Conservation (phyloP, 1,140 invertebrate genomes). For the Solenopsis fugax region DNA sequence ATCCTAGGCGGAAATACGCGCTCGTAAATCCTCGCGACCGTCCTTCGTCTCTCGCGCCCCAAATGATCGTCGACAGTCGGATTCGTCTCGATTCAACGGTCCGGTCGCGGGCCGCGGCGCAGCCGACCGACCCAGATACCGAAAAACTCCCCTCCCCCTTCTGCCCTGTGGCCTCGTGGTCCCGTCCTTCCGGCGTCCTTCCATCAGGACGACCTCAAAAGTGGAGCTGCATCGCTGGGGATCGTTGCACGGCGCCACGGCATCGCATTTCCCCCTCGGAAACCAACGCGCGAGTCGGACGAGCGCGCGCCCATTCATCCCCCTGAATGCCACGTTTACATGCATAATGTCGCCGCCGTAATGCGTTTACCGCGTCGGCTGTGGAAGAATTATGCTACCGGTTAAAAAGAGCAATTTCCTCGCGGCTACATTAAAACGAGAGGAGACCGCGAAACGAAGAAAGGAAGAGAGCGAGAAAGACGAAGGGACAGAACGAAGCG, state of each 20-base stretch:
- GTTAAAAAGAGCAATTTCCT: conserved; percentile 79
- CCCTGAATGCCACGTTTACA: conserved; percentile 77
- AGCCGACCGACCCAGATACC: conserved; percentile 27
- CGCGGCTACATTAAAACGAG: conserved; percentile 43
- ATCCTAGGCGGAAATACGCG: conserved; percentile 28
- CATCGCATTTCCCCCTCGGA: conserved; percentile 13
- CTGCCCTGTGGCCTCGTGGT: too few species aligned
- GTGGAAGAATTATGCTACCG: conserved; percentile 79
- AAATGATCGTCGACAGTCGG: conserved; percentile 31
- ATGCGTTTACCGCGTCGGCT: conserved; percentile 77
- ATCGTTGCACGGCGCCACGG: conserved; percentile 16
- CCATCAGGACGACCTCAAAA: neutral
- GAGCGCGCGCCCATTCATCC: conserved; percentile 74
- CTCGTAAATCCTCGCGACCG: conserved; percentile 14
- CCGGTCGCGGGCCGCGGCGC: too few species aligned
- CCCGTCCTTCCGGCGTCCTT: neutral
- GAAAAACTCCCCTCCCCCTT: neutral
- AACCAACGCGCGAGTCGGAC: conserved; percentile 65
- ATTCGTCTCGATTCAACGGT: conserved; percentile 61
- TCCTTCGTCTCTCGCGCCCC: neutral
- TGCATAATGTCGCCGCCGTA: conserved; percentile 75
- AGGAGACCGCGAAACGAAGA: neutral
- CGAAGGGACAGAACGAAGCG: conserved; percentile 1
- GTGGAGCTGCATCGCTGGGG: neutral
- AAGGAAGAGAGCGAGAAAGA: conserved; percentile 16